A percentile compares a stretch with the other conserved stretches of the same genome.
phyloP scores from a whole-genome alignment of 2,888 invertebrate genomes.

The Volucella bombylans region DNA sequence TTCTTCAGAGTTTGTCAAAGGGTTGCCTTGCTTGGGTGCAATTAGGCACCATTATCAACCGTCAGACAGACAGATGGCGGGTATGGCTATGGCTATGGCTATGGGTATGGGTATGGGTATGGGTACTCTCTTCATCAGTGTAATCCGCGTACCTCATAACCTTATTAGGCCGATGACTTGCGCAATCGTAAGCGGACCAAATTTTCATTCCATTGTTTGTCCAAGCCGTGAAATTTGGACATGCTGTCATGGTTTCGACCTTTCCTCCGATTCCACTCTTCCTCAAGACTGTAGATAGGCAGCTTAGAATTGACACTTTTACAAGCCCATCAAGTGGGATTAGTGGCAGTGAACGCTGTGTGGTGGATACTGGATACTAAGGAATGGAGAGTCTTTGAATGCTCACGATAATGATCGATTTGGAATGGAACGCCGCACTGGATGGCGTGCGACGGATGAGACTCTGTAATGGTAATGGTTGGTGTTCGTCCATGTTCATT shows the following conservation, averaged over 20 bases:
- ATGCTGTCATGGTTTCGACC: conserved; percentile 7
- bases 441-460: conserved; percentile 27
- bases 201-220: conserved; percentile 49
- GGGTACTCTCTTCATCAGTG: background rate
- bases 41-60: conserved; percentile 68
- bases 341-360: conserved; percentile 47
- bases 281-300: background rate
- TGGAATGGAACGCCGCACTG: conserved; percentile 34
- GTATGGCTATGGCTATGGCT: background rate
- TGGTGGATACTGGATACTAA: background rate
- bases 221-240: conserved; percentile 56
- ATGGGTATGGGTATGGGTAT: too few relatives aligned
- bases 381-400: conserved; percentile 33
- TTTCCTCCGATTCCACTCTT: background rate
- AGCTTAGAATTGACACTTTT: conserved; percentile 69
- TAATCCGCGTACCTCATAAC: conserved; percentile 33
- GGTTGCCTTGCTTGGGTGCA: conserved; percentile 62
- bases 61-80: conserved; percentile 34
- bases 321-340: conserved; percentile 71
- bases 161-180: conserved; percentile 62
- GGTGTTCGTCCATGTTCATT: conserved; percentile 10
- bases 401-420: conserved; percentile 69
- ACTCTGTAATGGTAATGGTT: conserved; percentile 43
- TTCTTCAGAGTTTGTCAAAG: conserved; percentile 39
- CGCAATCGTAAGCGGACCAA: conserved; percentile 26